Base-by-base conservation (phyloP, 2,797 vertebrate species). In the Trematomus bernacchii region DNA sequence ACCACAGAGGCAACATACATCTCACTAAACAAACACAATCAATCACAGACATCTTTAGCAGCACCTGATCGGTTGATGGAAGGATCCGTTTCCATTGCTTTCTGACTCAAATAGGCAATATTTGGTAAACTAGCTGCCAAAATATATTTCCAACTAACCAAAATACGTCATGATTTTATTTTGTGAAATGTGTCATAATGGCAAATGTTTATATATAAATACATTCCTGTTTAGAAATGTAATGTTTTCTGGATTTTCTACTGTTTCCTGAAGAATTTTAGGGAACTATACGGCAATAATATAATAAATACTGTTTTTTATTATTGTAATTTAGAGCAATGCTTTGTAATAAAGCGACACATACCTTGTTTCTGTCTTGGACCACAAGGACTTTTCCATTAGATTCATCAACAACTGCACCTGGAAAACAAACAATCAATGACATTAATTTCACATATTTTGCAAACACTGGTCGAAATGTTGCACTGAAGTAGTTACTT, bases 311-410 rank as follows among this genome's bases (percentile, higher is more conserved):
- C 13, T 19, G 12, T 15, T 3, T 9, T 4, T 8, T 3, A n/a
- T 33, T 4, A 46, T 44, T 19, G 27, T 15, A 51, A 50, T 14
- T 1, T 13, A 48, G 14, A 42, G 0, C 23, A 27, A 3, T 3
- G 15, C 37, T 12, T 11, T 21, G 42, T n/a, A 51, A 10, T 40
- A 5, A 37, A 13, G 12, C 21, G 16, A 55, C 2, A 23, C 7
- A 21, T 86, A 98, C 98, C 96, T 96, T 97, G 89, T 98, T 97
- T 92, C 89, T 96, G 92, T 99, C 98, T 89, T 99, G 98, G 71
- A 99, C 95, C 1, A 97, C 97, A 19, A 99, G 88, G 80, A 99
- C 95, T 87, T 96, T 98, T 52, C 96, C 95, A 53, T 91, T 96
- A 46, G 93, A 92, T 90, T 96, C 94, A 83, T 99, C 96, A 54